Evolutionary conservation across 2,888 invertebrate species (phyloP).

Genomic region (Nyleta sp.): DNA sequence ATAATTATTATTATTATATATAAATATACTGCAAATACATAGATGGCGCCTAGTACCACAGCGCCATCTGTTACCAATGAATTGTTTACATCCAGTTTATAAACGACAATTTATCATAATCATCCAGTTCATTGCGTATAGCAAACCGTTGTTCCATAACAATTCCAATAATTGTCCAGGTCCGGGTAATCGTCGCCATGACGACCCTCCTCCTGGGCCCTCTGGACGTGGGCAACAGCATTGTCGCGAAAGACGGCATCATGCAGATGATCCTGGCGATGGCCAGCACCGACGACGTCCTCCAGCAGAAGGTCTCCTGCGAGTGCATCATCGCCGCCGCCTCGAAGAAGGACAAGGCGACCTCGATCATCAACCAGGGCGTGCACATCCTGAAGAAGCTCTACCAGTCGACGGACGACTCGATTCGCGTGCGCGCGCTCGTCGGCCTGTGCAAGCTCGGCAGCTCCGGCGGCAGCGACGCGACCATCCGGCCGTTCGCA

Average conservation of each 20-base stretch:
- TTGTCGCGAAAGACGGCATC: slow-evolving; percentile 93
- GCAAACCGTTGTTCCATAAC: no score
- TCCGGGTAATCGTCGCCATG: slow-evolving; percentile 93
- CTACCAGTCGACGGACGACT: slow-evolving; percentile 95
- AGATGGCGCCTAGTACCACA: no score
- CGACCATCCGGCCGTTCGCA: slow-evolving; percentile 96
- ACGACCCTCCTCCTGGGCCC: slow-evolving; percentile 96
- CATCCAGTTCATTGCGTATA: no score
- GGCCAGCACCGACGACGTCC: slow-evolving; percentile 95
- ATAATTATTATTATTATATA: no score
- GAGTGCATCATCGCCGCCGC: slow-evolving; percentile 98
- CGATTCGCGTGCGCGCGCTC: slow-evolving; percentile 93
- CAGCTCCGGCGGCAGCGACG: slow-evolving; percentile 97
- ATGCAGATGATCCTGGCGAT: slow-evolving; percentile 98
- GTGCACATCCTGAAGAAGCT: slow-evolving; percentile 96
- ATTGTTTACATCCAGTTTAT: no score
- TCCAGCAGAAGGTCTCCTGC: slow-evolving; percentile 97
- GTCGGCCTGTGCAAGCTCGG: slow-evolving; percentile 98
- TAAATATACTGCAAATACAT: no score
- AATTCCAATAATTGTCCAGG: no score
- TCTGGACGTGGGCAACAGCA: slow-evolving; percentile 94
- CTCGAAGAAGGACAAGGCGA: slow-evolving; percentile 98
- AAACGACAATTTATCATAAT: no score
- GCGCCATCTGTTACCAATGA: no score
- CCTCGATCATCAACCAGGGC: slow-evolving; percentile 94